A percentile compares a stretch with the other conserved stretches of the same genome.
These are phyloP conservation scores for Drosophila mayaguana DNA, from an alignment of 2,888 invertebrate species.

Conservation along the genomic window DNA sequence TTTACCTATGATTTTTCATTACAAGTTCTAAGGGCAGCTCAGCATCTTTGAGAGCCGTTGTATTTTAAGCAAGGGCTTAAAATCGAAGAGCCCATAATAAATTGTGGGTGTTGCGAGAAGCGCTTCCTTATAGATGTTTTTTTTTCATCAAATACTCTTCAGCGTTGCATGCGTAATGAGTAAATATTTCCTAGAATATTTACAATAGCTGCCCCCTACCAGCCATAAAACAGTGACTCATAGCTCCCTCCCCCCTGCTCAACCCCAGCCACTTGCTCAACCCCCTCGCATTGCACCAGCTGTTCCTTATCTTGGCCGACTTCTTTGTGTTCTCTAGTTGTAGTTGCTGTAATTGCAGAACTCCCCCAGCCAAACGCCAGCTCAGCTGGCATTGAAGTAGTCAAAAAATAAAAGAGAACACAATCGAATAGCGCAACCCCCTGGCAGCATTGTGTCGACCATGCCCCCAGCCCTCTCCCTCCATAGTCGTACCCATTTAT, in stretches of 20 bases:
- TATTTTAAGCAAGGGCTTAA: not conserved
- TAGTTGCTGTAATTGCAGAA: constrained; percentile 43
- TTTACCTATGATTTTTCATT: not conserved
- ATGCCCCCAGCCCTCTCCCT: not conserved
- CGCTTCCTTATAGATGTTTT: not conserved
- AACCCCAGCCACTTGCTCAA: not conserved
- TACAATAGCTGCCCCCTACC: not conserved
- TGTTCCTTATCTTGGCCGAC: constrained; percentile 48
- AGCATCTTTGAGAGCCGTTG: not conserved
- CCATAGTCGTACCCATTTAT: constrained; percentile 7
- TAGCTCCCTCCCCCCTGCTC: not conserved
- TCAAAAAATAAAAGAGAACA: constrained; percentile 1
- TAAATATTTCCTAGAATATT: constrained; percentile 3
- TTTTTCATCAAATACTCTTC: not conserved
- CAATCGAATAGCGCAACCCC: constrained; percentile 41
- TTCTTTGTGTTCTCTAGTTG: constrained; percentile 32
- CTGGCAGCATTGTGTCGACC: constrained; percentile 12
- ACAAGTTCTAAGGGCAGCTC: not conserved
- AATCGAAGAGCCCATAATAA: not conserved
- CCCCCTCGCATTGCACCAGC: constrained; percentile 25
- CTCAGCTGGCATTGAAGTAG: constrained; percentile 6
- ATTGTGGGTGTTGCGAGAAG: not conserved
- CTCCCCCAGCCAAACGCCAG: not conserved
- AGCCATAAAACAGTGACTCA: constrained; percentile 31
- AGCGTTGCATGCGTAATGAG: not conserved